Evolutionary conservation across 53 echinoderm and acorn worm genomes (phyloP).

Genomic region (Crossaster papposus): DNA sequence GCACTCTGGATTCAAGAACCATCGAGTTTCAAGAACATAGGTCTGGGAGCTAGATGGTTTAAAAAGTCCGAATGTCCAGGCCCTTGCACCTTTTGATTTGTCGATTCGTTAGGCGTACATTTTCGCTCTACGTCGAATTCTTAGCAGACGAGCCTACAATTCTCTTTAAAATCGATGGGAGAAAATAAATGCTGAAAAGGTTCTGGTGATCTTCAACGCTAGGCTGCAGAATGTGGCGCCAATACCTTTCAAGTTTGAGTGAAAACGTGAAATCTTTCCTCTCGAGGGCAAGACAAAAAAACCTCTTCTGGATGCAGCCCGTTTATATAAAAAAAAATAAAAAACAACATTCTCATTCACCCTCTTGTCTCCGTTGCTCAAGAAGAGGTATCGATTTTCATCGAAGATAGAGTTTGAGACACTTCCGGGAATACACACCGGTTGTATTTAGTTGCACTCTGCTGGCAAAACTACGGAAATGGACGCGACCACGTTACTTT

Average conservation of each 20-base stretch:
- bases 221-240: background rate
- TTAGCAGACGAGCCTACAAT: too few species aligned
- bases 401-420: background rate
- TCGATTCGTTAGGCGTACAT: too few species aligned
- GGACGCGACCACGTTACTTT: background rate
- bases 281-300: background rate
- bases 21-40: too few species aligned
- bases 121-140: too few species aligned
- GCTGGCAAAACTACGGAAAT: background rate
- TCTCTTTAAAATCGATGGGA: background rate
- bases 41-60: too few species aligned
- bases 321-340: background rate
- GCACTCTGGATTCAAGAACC: too few species aligned
- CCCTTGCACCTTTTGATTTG: too few species aligned
- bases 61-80: too few species aligned
- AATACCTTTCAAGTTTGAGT: constrained; percentile 20
- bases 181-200: background rate
- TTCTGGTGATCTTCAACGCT: background rate
- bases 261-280: constrained; percentile 8
- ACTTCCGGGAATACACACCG: background rate
- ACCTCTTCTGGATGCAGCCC: background rate
- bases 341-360: background rate
- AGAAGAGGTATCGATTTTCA: constrained; percentile 3
- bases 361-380: background rate
- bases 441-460: background rate